Base-by-base conservation (phyloP, 2,113 vertebrate species). In the Zapornia atra region DNA sequence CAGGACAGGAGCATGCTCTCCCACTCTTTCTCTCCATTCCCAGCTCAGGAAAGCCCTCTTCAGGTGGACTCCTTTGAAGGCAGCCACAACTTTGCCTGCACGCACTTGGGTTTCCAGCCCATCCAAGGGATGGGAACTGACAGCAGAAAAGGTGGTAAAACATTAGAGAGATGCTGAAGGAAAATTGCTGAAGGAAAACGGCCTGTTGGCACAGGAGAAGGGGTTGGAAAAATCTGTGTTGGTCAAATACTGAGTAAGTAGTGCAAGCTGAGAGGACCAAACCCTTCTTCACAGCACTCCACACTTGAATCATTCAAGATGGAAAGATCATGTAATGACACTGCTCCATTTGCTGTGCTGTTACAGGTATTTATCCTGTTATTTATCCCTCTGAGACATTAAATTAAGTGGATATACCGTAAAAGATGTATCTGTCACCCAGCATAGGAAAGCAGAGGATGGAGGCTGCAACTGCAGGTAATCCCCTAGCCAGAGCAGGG, bases 401-500 rank as follows among this genome's bases (percentile, higher is more conserved):
- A 60, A 68, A 56, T 72, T 75, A 76, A 56, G n/a, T 3, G 8
- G 11, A 44, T 61, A n/a, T 36, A 14, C 36, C 1, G 0, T 34
- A 91, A 78, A 89, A 33, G 44, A 18, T 0, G 1, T 11, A 57
- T 79, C 73, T 81, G n/a, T 61, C 48, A 73, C 9, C 24, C 59
- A 54, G n/a, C 1, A 0, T 3, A n/a, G 28, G 65, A 75, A 78
- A 92, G 65, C 69, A 79, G 65, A 78, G 66, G 70, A 42, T 36
- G 81, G 86, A 81, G 64, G 87, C 79, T 93, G 63, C 25, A 59
- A 6, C 65, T 3, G 1, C 69, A 94, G 36, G 88, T 86, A 90
- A 90, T 89, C 17, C 63, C 69, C 57, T 42, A 61, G 28, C 80
- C 4, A 1, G 57, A 75, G 57, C 42, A 51, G 54, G 36, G 76